These are phyloP conservation scores for Camarhynchus parvulus DNA, from an alignment of 2,113 vertebrate species.

Conservation along the genomic window DNA sequence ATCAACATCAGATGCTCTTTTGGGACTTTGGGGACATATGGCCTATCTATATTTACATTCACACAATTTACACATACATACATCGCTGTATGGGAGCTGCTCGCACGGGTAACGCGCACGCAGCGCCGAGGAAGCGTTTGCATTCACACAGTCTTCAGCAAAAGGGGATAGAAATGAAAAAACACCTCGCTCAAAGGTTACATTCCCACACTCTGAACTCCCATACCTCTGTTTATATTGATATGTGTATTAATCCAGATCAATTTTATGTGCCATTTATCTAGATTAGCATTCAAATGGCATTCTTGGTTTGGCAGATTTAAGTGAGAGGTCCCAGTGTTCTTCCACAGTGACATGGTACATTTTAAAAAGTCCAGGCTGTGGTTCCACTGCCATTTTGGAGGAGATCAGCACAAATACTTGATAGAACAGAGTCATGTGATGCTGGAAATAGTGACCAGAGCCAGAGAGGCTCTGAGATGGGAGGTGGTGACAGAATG, in stretches of 20 bases:
- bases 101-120: background rate
- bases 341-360: background rate
- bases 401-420: background rate
- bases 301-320: background rate
- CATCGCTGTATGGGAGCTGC: background rate
- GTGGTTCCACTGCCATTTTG: background rate
- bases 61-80: slow-evolving; percentile 51
- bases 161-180: background rate
- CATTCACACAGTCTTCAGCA: background rate
- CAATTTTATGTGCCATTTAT: background rate
- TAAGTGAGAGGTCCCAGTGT: background rate
- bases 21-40: slow-evolving; percentile 62
- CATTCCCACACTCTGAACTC: background rate
- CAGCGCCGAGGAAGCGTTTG: background rate
- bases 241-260: background rate
- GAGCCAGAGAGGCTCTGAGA: background rate
- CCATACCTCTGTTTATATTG: background rate
- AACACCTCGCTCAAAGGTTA: background rate
- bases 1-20: slow-evolving; percentile 71
- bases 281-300: background rate
- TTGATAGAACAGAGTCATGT: background rate
- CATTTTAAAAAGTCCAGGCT: background rate
- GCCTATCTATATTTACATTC: slow-evolving; percentile 66
- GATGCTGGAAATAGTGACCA: background rate
- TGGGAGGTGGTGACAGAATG: background rate